These are phyloP conservation scores for Chelonia mydas DNA, from an alignment of 2,797 vertebrate genomes.

Conservation along the genomic window DNA sequence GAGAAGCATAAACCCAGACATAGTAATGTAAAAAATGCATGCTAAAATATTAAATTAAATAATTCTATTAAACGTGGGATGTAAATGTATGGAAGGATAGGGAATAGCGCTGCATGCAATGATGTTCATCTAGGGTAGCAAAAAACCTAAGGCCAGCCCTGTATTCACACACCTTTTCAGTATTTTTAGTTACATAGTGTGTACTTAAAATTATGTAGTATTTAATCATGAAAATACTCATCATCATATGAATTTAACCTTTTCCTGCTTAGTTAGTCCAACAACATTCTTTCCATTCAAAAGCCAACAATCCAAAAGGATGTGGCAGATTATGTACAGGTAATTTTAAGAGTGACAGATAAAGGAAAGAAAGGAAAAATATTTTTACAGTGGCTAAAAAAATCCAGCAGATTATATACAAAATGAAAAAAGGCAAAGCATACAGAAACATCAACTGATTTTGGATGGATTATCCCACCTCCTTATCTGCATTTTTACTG, in stretches of 20 bases:
- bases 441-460: neutral
- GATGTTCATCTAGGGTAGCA: neutral
- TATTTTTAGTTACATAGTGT: slow-evolving; percentile 24
- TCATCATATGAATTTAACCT: neutral
- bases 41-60: neutral
- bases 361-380: neutral
- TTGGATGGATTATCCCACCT: neutral
- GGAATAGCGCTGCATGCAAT: neutral
- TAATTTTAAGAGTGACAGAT: neutral
- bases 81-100: neutral
- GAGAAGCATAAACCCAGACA: neutral
- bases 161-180: neutral
- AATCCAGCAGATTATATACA: neutral
- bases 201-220: neutral
- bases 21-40: neutral
- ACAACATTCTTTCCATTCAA: neutral
- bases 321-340: neutral
- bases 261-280: neutral
- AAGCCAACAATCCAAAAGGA: neutral
- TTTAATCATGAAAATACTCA: neutral
- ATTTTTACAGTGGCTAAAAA: neutral
- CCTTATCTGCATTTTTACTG: neutral
- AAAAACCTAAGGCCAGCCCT: neutral
- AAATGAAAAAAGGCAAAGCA: neutral
- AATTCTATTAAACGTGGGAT: neutral